A percentile compares a stretch with the other conserved stretches of the same genome.
phyloP scores from a whole-genome alignment of 64 coral and sea anemone species.

The Porites lutea region DNA sequence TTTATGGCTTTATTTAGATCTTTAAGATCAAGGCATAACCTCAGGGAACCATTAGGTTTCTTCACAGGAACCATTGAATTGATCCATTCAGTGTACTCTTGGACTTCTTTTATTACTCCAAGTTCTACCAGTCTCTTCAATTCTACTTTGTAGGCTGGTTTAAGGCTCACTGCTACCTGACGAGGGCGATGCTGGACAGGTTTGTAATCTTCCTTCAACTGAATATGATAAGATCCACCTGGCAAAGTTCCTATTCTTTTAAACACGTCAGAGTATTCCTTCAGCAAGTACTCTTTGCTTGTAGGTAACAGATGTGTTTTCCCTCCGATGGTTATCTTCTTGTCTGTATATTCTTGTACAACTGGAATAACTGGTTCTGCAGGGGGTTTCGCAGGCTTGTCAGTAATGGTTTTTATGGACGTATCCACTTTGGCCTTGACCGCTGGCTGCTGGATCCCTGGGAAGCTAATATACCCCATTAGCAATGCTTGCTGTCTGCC shows the following conservation, averaged over 20 bases:
- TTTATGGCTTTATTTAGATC: constrained; percentile 26
- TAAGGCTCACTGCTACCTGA: constrained; percentile 45
- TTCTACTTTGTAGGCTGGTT: constrained; percentile 54
- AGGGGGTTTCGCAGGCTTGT: constrained; percentile 16
- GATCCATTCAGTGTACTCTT: constrained; percentile 31
- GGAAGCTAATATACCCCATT: constrained; percentile 15
- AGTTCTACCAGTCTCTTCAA: constrained; percentile 62
- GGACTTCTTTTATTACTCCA: constrained; percentile 68
- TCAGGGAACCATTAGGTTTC: constrained; percentile 24
- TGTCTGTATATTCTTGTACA: background rate
- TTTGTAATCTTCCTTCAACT: constrained; percentile 45
- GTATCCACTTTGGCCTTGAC: background rate
- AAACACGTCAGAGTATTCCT: constrained; percentile 52
- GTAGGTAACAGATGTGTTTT: constrained; percentile 47
- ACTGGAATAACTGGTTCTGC: background rate
- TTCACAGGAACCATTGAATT: background rate
- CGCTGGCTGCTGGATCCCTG: constrained; percentile 4
- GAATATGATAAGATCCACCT: constrained; percentile 50
- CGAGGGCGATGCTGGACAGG: constrained; percentile 47
- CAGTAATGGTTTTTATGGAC: background rate
- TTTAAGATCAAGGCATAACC: constrained; percentile 34
- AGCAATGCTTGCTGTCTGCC: background rate
- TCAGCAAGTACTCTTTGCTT: constrained; percentile 57
- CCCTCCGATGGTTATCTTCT: constrained; percentile 24
- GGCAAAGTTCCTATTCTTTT: constrained; percentile 58